phyloP scores from a whole-genome alignment of 1,140 invertebrate species.

The Carcinoscorpius rotundicauda region DNA sequence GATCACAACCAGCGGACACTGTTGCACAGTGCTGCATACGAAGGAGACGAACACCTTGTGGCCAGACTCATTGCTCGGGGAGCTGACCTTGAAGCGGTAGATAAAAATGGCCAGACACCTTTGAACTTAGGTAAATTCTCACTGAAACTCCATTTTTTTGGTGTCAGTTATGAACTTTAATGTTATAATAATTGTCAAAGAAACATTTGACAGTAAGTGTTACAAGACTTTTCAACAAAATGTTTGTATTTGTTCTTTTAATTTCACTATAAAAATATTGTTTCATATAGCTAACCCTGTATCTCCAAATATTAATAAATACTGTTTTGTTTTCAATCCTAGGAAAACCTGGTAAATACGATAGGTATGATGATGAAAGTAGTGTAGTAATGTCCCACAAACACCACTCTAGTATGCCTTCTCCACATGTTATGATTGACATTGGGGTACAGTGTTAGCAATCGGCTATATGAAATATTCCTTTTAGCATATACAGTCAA shows the following conservation, averaged over 20 bases:
- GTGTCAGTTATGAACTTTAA: not conserved
- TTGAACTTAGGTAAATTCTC: conserved; percentile 46
- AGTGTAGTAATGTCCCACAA: too few species aligned
- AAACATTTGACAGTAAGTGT: not conserved
- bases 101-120: conserved; percentile 65
- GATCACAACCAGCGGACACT: conserved; percentile 52
- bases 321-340: too few species aligned
- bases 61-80: conserved; percentile 46
- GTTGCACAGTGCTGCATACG: conserved; percentile 58
- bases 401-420: too few species aligned
- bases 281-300: too few species aligned
- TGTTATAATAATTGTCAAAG: not conserved
- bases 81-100: conserved; percentile 47
- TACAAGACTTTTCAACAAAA: not conserved
- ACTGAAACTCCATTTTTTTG: not conserved
- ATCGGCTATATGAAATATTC: too few species aligned
- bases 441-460: too few species aligned
- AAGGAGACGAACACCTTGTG: conserved; percentile 52
- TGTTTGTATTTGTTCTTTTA: not conserved
- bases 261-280: too few species aligned
- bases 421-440: too few species aligned
- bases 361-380: too few species aligned
- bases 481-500: too few species aligned
- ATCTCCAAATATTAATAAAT: too few species aligned
- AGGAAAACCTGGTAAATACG: too few species aligned